These are phyloP conservation scores for Lasius platythorax DNA, from an alignment of 2,888 invertebrate genomes.

Conservation along the genomic window DNA sequence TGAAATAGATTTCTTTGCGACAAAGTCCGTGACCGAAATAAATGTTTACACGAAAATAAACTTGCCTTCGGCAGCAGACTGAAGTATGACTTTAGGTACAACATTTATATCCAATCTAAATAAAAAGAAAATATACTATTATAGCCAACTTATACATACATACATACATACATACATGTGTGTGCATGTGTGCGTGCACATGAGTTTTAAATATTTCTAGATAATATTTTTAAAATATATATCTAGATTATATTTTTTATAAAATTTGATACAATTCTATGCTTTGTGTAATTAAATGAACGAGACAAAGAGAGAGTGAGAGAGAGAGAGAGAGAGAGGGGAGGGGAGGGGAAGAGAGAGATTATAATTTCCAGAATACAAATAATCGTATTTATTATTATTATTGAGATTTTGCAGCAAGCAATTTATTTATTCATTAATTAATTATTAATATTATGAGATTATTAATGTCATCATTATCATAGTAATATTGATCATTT, in stretches of 20 bases:
- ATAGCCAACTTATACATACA: too few relatives aligned
- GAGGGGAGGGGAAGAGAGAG: background rate
- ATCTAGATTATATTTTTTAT: background rate
- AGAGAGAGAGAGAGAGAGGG: background rate
- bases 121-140: background rate
- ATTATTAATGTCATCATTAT: background rate
- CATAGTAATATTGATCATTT: background rate
- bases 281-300: background rate
- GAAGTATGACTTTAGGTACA: conserved; percentile 20
- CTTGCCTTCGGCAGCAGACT: background rate
- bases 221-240: conserved; percentile 5
- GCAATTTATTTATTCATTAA: background rate
- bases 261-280: background rate
- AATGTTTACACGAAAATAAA: conserved; percentile 36
- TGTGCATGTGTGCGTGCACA: too few relatives aligned
- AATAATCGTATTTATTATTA: background rate
- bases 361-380: background rate
- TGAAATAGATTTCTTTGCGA: conserved; percentile 44
- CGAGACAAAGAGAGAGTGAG: background rate
- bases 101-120: conserved; percentile 2
- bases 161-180: too few relatives aligned
- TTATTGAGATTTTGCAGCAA: background rate
- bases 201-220: background rate
- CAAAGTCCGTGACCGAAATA: conserved; percentile 43
- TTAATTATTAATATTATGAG: background rate